phyloP scores from a whole-genome alignment of 1,140 invertebrate genomes.

The Vollenhovia emeryi region DNA sequence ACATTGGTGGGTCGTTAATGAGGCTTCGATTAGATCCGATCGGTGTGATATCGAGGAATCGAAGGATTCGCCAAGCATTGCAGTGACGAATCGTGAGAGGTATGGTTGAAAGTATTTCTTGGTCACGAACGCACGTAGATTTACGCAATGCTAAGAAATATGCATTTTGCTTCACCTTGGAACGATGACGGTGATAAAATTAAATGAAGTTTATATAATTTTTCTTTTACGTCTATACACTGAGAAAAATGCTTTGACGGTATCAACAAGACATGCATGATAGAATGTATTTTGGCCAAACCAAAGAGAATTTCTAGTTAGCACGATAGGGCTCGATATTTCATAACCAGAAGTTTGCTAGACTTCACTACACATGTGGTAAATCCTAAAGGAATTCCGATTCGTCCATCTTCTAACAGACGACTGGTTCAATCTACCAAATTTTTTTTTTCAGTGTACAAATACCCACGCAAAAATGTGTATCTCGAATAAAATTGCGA shows the following conservation, averaged over 20 bases:
- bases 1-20: slow-evolving; percentile 80
- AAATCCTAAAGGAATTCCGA: no score
- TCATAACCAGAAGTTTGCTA: no score
- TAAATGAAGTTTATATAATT: neutral
- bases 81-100: slow-evolving; percentile 70
- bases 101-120: slow-evolving; percentile 48
- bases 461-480: neutral
- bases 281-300: no score
- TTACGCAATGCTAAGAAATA: neutral
- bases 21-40: slow-evolving; percentile 83
- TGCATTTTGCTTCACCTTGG: neutral
- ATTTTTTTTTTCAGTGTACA: no score
- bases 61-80: slow-evolving; percentile 71
- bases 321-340: no score
- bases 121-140: neutral
- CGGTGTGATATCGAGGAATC: slow-evolving; percentile 74
- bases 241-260: no score
- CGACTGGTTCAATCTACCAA: no score
- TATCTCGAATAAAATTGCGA: neutral
- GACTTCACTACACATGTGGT: no score
- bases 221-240: neutral
- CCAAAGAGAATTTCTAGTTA: no score
- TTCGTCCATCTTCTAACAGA: no score
- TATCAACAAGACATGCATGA: no score
- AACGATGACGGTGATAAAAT: neutral